Evolutionary conservation across 1,140 invertebrate genomes (phyloP).

Genomic region (Drosophila setifemur): DNA sequence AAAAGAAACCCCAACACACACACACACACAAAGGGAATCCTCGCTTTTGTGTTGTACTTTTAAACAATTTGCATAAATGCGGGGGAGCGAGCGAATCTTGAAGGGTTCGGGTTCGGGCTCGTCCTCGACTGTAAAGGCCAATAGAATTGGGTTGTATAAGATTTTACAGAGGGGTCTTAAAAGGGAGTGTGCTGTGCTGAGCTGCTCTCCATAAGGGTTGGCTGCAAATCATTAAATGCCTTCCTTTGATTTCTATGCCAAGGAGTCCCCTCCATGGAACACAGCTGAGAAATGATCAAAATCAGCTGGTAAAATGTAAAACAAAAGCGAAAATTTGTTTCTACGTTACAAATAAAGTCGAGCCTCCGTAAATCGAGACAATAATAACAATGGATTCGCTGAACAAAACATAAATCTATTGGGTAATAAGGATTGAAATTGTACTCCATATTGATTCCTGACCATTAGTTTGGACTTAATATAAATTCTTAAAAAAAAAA

Average conservation of each 20-base stretch:
- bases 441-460: no score
- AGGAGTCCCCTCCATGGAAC: not conserved
- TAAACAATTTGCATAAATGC: slow-evolving; percentile 37
- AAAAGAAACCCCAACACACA: not conserved
- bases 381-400: no score
- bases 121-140: slow-evolving; percentile 19
- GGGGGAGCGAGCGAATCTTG: slow-evolving; percentile 6
- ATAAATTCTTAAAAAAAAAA: no score
- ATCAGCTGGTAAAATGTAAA: not conserved
- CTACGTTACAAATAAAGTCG: not conserved
- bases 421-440: no score
- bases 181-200: no score
- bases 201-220: no score
- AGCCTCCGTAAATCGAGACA: no score
- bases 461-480: no score
- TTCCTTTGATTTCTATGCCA: no score
- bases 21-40: slow-evolving; percentile 4
- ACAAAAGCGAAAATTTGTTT: not conserved
- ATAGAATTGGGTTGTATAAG: not conserved
- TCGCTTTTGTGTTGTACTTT: slow-evolving; percentile 35
- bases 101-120: slow-evolving; percentile 3
- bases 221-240: no score
- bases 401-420: no score
- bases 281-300: not conserved
- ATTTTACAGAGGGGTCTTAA: no score